Evolutionary conservation across 1,140 invertebrate genomes (phyloP).

Genomic region (Drosophila sucinea): DNA sequence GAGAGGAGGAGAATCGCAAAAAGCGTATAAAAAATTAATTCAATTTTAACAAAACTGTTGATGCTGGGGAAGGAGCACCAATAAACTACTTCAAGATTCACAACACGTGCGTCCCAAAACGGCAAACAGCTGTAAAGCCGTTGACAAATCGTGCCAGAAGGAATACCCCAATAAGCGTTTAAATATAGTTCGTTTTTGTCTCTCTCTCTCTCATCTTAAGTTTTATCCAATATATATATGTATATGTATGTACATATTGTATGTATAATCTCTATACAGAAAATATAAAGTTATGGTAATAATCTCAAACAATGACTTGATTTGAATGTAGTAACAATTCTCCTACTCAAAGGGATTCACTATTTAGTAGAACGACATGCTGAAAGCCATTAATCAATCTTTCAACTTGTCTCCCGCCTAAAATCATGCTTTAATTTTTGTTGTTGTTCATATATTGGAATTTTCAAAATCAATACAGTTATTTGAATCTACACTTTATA

Average conservation of each 20-base stretch:
- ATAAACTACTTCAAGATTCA: slow-evolving; percentile 52
- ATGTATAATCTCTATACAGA: background rate
- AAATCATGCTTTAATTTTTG: background rate
- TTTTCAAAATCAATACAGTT: too few relatives aligned
- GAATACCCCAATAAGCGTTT: slow-evolving; percentile 1
- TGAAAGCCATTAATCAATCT: background rate
- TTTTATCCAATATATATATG: background rate
- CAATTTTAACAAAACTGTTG: slow-evolving; percentile 52
- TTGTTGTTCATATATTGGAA: background rate
- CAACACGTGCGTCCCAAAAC: slow-evolving; percentile 48
- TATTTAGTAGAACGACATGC: background rate
- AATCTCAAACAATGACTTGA: background rate
- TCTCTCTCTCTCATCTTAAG: background rate
- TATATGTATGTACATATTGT: background rate
- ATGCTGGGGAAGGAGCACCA: slow-evolving; percentile 32
- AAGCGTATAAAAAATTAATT: slow-evolving; percentile 49
- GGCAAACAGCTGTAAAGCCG: slow-evolving; percentile 29
- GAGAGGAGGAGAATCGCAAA: background rate
- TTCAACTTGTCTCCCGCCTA: background rate
- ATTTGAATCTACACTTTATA: background rate
- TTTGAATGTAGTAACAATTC: background rate
- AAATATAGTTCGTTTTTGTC: background rate
- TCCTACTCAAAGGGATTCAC: background rate
- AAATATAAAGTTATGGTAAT: background rate
- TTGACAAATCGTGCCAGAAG: slow-evolving; percentile 22